Percentiles rank a stretch among this genome's conserved stretches.
Evolutionary conservation across 2,797 vertebrate genomes (phyloP).

Genomic region (Malacoctenus gilli): DNA sequence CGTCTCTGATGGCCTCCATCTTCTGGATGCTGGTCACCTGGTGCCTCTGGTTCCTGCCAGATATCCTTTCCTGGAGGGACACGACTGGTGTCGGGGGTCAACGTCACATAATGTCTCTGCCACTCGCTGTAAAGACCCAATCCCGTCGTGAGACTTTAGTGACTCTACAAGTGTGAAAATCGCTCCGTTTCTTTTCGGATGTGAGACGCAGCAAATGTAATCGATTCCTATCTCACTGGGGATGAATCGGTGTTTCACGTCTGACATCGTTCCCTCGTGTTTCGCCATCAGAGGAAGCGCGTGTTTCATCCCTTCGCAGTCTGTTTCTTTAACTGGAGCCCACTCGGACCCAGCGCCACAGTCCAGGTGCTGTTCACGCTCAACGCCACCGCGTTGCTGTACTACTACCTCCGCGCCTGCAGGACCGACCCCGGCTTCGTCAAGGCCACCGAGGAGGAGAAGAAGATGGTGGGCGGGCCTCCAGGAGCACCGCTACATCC

Average conservation of each 20-base stretch:
- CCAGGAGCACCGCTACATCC: too few relatives aligned
- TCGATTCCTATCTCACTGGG: too few relatives aligned
- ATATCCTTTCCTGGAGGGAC: conserved; percentile 88
- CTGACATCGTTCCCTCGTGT: too few relatives aligned
- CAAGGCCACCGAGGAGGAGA: conserved; percentile 90
- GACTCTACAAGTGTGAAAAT: too few relatives aligned
- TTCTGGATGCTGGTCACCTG: conserved; percentile 95
- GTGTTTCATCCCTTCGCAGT: background rate
- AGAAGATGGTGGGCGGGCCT: conserved; percentile 83
- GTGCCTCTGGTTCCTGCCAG: conserved; percentile 89
- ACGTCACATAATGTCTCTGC: too few relatives aligned
- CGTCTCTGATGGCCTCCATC: conserved; percentile 86
- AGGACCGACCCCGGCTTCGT: conserved; percentile 89
- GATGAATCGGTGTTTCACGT: too few relatives aligned
- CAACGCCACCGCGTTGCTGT: conserved; percentile 83
- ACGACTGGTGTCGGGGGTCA: too few relatives aligned
- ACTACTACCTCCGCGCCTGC: conserved; percentile 91
- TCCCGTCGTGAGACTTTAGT: too few relatives aligned
- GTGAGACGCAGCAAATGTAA: too few relatives aligned
- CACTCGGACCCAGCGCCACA: conserved; percentile 77
- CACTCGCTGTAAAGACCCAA: too few relatives aligned
- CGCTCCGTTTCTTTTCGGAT: too few relatives aligned
- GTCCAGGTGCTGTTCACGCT: conserved; percentile 83
- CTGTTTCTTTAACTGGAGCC: conserved; percentile 60
- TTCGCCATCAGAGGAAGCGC: too few relatives aligned